A percentile compares a stretch with the other conserved stretches of the same genome.
phyloP scores from a whole-genome alignment of 2,888 invertebrate species.

The Calliopum simillimum region DNA sequence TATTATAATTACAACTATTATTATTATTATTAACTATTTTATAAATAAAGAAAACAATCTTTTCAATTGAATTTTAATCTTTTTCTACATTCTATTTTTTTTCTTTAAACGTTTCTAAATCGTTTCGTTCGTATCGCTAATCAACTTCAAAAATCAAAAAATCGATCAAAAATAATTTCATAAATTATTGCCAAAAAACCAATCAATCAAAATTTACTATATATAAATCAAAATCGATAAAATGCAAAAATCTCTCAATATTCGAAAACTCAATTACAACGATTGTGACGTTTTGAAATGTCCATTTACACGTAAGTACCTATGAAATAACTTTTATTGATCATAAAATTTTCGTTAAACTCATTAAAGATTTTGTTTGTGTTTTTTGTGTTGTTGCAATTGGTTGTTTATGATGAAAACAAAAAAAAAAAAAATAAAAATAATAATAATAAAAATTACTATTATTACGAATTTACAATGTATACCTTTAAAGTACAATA shows the following conservation, averaged over 20 bases:
- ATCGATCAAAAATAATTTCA: conserved; percentile 28
- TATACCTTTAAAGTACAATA: not conserved
- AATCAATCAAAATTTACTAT: conserved; percentile 27
- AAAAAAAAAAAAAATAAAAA: conserved; percentile 1
- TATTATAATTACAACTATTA: not conserved
- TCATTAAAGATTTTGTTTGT: conserved; percentile 28
- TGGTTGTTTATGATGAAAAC: conserved; percentile 22
- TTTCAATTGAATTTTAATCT: conserved; percentile 42
- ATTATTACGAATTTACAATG: too few species aligned
- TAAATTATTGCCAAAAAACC: conserved; percentile 4
- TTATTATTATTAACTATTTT: conserved; percentile 10
- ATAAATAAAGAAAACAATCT: conserved; percentile 32
- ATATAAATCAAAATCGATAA: conserved; percentile 2
- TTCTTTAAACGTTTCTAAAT: conserved; percentile 49
- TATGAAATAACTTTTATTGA: not conserved
- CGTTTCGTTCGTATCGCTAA: conserved; percentile 55
- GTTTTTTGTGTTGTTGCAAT: conserved; percentile 34
- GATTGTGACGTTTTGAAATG: conserved; percentile 22
- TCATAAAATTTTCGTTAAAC: conserved; percentile 28
- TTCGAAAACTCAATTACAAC: too few species aligned
- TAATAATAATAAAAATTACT: not conserved
- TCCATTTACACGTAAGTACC: conserved; percentile 33
- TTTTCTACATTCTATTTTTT: conserved; percentile 59
- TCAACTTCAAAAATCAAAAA: conserved; percentile 26
- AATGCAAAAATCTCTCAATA: conserved; percentile 20